phyloP scores from a whole-genome alignment of 2,888 invertebrate species.

The Acleris cristana region DNA sequence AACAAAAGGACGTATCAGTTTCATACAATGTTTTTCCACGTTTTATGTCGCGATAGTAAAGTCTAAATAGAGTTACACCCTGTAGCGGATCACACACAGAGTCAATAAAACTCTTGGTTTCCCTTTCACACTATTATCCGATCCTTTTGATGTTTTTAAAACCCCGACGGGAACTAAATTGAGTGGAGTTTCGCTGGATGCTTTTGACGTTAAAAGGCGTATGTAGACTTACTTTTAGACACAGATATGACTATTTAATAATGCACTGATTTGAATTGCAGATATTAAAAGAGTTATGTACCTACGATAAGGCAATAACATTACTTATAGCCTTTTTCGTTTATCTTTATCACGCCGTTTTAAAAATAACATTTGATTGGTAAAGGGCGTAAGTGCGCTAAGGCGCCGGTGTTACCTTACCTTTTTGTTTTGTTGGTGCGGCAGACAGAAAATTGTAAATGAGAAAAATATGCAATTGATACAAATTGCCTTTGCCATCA shows the following conservation, averaged over 20 bases:
- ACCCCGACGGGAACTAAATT: slow-evolving; percentile 57
- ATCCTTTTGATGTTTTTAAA: slow-evolving; percentile 69
- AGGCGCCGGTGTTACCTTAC: background rate
- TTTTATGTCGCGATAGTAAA: slow-evolving; percentile 30
- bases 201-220: slow-evolving; percentile 19
- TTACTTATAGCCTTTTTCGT: background rate
- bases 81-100: slow-evolving; percentile 57
- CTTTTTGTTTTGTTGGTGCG: background rate
- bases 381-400: no score
- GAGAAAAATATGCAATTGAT: slow-evolving; percentile 55
- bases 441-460: slow-evolving; percentile 36
- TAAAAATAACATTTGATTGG: no score
- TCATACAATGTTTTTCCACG: slow-evolving; percentile 15
- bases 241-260: no score
- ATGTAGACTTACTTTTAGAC: background rate
- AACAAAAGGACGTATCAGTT: slow-evolving; percentile 23
- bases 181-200: slow-evolving; percentile 46
- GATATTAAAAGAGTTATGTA: no score
- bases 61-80: slow-evolving; percentile 46
- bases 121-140: slow-evolving; percentile 58
- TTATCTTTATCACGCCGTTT: no score
- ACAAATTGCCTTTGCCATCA: slow-evolving; percentile 68
- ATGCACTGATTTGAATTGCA: no score
- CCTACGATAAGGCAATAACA: background rate
- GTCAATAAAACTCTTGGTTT: slow-evolving; percentile 67